These are phyloP conservation scores for Diloba caeruleocephala DNA, from an alignment of 2,888 invertebrate genomes.

Conservation along the genomic window DNA sequence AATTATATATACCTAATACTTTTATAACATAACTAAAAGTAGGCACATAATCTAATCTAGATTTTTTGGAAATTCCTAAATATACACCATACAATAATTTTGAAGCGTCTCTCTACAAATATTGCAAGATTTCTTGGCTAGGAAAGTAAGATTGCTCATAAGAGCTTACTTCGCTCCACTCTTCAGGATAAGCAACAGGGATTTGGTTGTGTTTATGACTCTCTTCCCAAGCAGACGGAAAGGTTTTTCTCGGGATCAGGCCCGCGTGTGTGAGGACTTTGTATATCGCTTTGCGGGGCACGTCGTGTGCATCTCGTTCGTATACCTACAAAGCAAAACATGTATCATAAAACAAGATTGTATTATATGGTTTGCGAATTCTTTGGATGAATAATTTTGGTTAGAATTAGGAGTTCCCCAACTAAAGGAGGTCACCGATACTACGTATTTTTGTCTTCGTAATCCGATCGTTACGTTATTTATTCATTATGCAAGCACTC, in stretches of 20 bases:
- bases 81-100: background rate
- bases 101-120: slow-evolving; percentile 57
- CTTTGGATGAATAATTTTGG: too few relatives aligned
- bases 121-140: slow-evolving; percentile 74
- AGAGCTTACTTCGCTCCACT: slow-evolving; percentile 51
- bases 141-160: slow-evolving; percentile 59
- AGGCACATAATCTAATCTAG: slow-evolving; percentile 1
- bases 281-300: slow-evolving; percentile 90
- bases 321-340: slow-evolving; percentile 80
- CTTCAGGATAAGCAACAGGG: slow-evolving; percentile 34
- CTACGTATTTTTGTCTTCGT: too few relatives aligned
- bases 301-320: slow-evolving; percentile 89
- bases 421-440: too few relatives aligned
- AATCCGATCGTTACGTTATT: too few relatives aligned
- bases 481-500: too few relatives aligned
- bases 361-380: background rate
- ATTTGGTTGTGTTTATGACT: slow-evolving; percentile 37
- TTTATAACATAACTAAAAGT: background rate
- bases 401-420: too few relatives aligned
- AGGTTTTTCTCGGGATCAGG: slow-evolving; percentile 79
- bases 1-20: background rate
- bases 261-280: slow-evolving; percentile 91
- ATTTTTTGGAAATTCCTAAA: slow-evolving; percentile 15
- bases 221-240: slow-evolving; percentile 2
- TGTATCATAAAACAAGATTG: slow-evolving; percentile 5